Evolutionary conservation across 64 coral and sea anemone species (phyloP).

Genomic region (Actinia tenebrosa): DNA sequence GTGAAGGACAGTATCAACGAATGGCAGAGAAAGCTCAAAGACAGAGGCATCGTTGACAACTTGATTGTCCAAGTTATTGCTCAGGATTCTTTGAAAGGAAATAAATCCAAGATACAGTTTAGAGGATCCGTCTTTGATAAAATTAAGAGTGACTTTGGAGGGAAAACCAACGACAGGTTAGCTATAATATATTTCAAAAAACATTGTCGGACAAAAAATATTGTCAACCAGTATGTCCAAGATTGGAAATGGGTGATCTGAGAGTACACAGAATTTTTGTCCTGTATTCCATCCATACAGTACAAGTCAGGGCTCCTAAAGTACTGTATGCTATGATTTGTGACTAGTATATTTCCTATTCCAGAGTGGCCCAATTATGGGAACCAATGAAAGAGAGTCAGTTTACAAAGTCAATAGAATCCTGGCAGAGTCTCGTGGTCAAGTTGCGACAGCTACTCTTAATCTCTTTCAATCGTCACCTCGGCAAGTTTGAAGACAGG

Average conservation of each 20-base stretch:
- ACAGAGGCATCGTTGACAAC: slow-evolving; percentile 75
- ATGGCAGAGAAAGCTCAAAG: slow-evolving; percentile 76
- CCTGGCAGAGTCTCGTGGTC: slow-evolving; percentile 76
- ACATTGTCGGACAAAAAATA: no score
- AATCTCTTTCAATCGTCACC: slow-evolving; percentile 82
- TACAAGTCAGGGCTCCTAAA: no score
- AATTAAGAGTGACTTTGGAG: slow-evolving; percentile 99
- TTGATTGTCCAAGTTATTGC: slow-evolving; percentile 85
- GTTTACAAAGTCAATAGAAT: slow-evolving; percentile 67
- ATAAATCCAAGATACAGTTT: slow-evolving; percentile 83
- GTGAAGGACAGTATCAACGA: slow-evolving; percentile 85
- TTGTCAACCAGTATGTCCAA: no score
- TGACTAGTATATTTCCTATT: not conserved
- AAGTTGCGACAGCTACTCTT: slow-evolving; percentile 77
- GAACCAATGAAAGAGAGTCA: slow-evolving; percentile 66
- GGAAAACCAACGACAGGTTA: slow-evolving; percentile 90
- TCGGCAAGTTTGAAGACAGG: slow-evolving; percentile 94
- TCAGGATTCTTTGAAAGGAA: slow-evolving; percentile 74
- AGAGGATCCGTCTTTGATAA: slow-evolving; percentile 95
- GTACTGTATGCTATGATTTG: no score
- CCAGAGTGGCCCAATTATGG: slow-evolving; percentile 41
- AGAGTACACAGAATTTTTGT: no score
- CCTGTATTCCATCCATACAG: no score
- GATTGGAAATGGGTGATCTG: no score
- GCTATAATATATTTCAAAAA: no score